Evolutionary conservation across 2,888 invertebrate species (phyloP), one percentile per base, ranked within the genome.

Genomic region (Cerceris rybyensis): DNA sequence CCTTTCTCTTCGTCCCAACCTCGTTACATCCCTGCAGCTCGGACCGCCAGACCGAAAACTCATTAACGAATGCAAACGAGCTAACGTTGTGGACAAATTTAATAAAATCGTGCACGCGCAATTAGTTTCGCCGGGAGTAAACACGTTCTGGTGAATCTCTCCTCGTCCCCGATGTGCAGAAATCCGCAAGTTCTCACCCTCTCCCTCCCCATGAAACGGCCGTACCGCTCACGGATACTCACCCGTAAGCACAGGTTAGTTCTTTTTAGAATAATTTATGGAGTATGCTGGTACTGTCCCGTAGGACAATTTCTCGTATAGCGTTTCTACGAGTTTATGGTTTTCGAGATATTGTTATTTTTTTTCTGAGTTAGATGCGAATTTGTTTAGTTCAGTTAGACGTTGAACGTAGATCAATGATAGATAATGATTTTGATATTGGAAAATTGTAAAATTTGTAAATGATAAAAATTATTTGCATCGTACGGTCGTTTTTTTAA

Each of bases 11-110:
- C 73, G 76, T 71, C 77, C 82, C 81, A 81, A 82, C 80, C 84
- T 86, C 85, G 87, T 85, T 85, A 85, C 82, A 68, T 82, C 72
- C 79, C 83, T 75, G 77, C 28, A 28, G 70, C 78, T 73, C 78
- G 77, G 82, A 82, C 86, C 83, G 86, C 75, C 87, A 86, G 85
- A 85, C 88, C 87, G 88, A 90, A 91, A 91, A 91, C 90, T 91
- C 91, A 91, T 91, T 90, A 91, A 90, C 91, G 88, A 91, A 91
- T 91, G 90, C 91, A 92, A 92, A 92, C 90, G 91, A 91, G 90
- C 86, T 88, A 88, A 90, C 90, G 88, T 88, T 88, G 90, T 88
- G 90, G 91, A 91, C 91, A 90, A 91, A 92, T 91, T 91, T 92
- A 91, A 91, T 91, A 90, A 90, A 91, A 91, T 91, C 88, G 88